phyloP scores from a whole-genome alignment of 2,113 vertebrate species.

The Siniperca chuatsi region DNA sequence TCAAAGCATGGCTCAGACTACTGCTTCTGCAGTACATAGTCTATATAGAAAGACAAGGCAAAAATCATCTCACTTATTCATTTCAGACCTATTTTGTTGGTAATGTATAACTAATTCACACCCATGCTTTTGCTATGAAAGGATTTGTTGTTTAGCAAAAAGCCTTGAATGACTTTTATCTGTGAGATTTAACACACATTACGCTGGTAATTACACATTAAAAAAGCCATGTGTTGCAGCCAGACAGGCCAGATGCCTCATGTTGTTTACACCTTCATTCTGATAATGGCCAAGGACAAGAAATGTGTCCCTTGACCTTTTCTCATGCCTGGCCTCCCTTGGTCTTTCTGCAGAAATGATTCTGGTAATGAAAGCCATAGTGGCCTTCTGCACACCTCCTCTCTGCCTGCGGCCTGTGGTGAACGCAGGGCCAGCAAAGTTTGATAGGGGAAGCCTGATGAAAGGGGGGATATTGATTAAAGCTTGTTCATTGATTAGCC shows the following conservation, averaged over 20 bases:
- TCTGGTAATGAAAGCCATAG: constrained; percentile 59
- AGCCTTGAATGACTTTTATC: not conserved
- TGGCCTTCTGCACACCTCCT: constrained; percentile 44
- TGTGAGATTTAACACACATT: not conserved
- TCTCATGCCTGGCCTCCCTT: constrained; percentile 18
- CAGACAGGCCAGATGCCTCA: constrained; percentile 3
- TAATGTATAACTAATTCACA: too few relatives aligned
- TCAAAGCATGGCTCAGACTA: constrained; percentile 33
- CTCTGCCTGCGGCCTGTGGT: constrained; percentile 27
- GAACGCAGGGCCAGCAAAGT: constrained; percentile 11
- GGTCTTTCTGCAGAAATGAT: constrained; percentile 37
- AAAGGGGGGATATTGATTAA: constrained; percentile 27
- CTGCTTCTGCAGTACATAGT: not conserved
- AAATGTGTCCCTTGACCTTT: constrained; percentile 33
- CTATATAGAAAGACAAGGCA: not conserved
- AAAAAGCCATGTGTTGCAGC: not conserved
- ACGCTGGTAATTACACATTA: not conserved
- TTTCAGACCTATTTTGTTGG: not conserved
- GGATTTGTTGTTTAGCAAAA: not conserved
- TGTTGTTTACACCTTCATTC: constrained; percentile 28
- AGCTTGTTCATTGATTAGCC: constrained; percentile 29
- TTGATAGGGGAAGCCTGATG: constrained; percentile 41
- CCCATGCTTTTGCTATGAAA: not conserved
- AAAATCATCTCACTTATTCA: not conserved
- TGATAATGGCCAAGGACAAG: constrained; percentile 39